Evolutionary conservation across 1,140 invertebrate species (phyloP).

Genomic region (Formica exsecta): DNA sequence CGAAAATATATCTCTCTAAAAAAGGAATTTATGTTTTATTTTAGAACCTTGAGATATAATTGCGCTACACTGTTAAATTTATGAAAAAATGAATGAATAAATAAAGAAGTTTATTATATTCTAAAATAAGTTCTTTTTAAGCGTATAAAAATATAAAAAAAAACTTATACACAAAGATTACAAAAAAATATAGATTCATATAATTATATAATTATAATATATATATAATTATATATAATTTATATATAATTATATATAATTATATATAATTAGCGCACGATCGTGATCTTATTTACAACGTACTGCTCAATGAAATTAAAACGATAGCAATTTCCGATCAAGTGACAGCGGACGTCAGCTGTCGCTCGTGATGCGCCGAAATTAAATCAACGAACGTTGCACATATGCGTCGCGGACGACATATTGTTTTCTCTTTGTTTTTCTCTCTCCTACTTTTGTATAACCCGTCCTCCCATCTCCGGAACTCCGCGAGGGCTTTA

Average conservation of each 20-base stretch:
- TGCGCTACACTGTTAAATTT: too few species aligned
- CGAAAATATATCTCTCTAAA: too few species aligned
- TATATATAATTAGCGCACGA: neutral
- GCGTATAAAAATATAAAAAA: neutral
- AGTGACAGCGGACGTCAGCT: slow-evolving; percentile 56
- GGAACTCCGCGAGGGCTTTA: slow-evolving; percentile 34
- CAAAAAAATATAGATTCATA: neutral
- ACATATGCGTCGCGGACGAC: slow-evolving; percentile 19
- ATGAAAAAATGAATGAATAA: neutral
- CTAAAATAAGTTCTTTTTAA: neutral
- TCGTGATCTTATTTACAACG: neutral
- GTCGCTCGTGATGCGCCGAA: slow-evolving; percentile 52
- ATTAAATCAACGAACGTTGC: slow-evolving; percentile 46
- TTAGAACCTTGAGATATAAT: too few species aligned
- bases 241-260: neutral
- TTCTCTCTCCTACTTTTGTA: neutral
- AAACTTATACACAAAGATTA: neutral
- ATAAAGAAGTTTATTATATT: neutral
- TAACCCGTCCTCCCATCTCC: slow-evolving; percentile 10
- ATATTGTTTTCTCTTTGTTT: slow-evolving; percentile 24
- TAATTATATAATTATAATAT: neutral
- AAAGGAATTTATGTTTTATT: too few species aligned
- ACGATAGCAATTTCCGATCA: slow-evolving; percentile 49
- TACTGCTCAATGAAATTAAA: slow-evolving; percentile 55
- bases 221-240: neutral